Evolutionary conservation across 2,113 vertebrate species (phyloP), one percentile per base, ranked within the genome.

Genomic region (Prunella himalayana): DNA sequence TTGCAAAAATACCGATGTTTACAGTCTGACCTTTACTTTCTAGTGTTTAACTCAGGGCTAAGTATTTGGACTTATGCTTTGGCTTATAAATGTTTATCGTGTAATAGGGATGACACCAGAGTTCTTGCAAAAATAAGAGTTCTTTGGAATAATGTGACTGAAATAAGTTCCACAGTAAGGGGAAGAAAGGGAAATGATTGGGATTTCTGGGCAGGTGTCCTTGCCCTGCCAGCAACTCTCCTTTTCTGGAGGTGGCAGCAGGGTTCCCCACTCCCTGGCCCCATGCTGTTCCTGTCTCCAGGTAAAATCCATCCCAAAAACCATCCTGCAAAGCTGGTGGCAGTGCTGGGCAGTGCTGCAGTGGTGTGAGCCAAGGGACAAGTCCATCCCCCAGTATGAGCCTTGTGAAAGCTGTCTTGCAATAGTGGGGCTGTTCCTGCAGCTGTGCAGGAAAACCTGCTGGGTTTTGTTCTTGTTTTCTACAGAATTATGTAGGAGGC

Each of bases 11-110:
- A 95, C 91, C 65, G 49, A 49, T 93, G 94, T 94, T 96, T 96
- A 95, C 92, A 94, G 45, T 53, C 53, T 97, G 97, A 96, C 94
- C 95, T 97, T 97, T 97, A 75, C 76, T 96, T 95, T 94, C 79
- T 90, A 92, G 92, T 86, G 92, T 94, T 93, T 96, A 90, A 84
- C 84, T 77, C 59, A 96, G 75, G 86, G 77, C 94, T 91, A 86
- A 90, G 88, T 86, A 75, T 95, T 94, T 86, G 82, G 77, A 97
- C 81, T 94, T 83, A 84, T 73, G 60, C 92, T 92, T 87, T 66
- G 76, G 20, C 78, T 86, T 95, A 69, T 94, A 96, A 95, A 96
- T 97, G 94, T 97, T 97, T 95, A 97, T 92, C 95, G 31, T 89
- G 57, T 71, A 86, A 79, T 56, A 93, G 65, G 79, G 90, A 84